Base-by-base conservation (phyloP, 2,113 vertebrate genomes). In the Psittacula cyanocephala region DNA sequence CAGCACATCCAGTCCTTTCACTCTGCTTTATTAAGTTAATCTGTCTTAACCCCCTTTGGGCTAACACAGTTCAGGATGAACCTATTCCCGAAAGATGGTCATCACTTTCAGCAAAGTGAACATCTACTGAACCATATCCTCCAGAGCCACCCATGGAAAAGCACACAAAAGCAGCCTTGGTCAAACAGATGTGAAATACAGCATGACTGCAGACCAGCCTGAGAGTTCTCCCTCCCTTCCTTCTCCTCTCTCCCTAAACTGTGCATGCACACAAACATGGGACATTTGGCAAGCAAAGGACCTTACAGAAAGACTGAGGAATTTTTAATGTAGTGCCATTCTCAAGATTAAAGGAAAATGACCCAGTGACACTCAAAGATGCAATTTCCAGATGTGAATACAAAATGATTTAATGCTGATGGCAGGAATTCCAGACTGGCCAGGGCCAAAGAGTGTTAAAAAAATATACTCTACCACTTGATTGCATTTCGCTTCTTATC, bases 301-400 rank as follows among this genome's bases (percentile, higher is more conserved):
- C 33, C 95, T 96, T 92, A 96, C 96, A 84, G 81, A 91, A 81
- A 94, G 96, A 75, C 95, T 91, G 72, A 96, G 92, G 93, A 97
- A 97, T 97, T 96, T 95, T 95, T 95, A 94, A 96, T 74, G 89
- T 59, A 95, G 96, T 92, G 89, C 91, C 94, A 91, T 91, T 91
- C 93, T 91, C 43, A 27, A 97, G 95, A 96, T 96, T 93, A 96
- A 96, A 97, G 95, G 89, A 93, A 95, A 96, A 89, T 68, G 91
- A 96, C 95, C 89, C 85, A 91, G 91, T 83, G 96, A 95, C 94
- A 96, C 84, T 91, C 27, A 59, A 63, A 94, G 93, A 95, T 95
- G 94, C 57, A 85, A 75, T 93, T 97, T 97, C 95, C 96, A 97
- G 96, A 96, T 97, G 96, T 96, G 96, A 95, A 96, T 91, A 60